Evolutionary conservation across 1,140 invertebrate genomes (phyloP).

Genomic region (Drosophila chauvacae): DNA sequence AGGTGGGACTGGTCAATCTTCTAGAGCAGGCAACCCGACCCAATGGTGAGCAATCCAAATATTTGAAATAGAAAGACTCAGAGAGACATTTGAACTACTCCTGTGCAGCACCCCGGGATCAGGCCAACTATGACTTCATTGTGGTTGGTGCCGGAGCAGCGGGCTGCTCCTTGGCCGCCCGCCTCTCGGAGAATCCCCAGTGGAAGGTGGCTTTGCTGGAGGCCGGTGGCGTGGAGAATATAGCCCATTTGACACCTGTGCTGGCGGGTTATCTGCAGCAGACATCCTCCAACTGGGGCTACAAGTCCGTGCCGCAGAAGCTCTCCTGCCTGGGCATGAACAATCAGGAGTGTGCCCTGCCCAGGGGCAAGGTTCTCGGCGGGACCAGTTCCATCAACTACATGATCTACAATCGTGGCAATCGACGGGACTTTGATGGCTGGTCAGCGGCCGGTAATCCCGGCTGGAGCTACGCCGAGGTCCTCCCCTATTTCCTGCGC

Average conservation of each 20-base stretch:
- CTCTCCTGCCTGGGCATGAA: constrained; percentile 86
- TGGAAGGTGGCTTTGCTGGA: constrained; percentile 87
- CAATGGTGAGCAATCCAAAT: constrained; percentile 38
- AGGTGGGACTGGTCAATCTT: constrained; percentile 63
- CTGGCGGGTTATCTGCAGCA: constrained; percentile 86
- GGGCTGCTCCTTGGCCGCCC: constrained; percentile 88
- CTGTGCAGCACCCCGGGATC: constrained; percentile 55
- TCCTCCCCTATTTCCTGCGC: constrained; percentile 89
- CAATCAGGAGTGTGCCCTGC: constrained; percentile 86
- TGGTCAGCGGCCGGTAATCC: constrained; percentile 89
- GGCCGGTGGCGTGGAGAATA: constrained; percentile 89
- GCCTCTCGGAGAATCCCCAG: constrained; percentile 87
- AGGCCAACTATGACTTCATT: constrained; percentile 90
- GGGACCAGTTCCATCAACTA: constrained; percentile 93
- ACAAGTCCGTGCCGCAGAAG: constrained; percentile 88
- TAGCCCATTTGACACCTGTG: constrained; percentile 88
- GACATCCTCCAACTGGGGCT: constrained; percentile 89
- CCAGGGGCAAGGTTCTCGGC: constrained; percentile 88
- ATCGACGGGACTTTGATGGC: constrained; percentile 90
- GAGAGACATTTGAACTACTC: too few relatives aligned
- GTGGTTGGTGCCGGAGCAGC: constrained; percentile 90
- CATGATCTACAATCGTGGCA: constrained; percentile 94
- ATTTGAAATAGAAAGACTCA: background rate
- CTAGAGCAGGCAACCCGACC: constrained; percentile 52
- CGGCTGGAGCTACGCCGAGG: constrained; percentile 91